These are phyloP conservation scores for Platysternon megacephalum DNA, from an alignment of 2,113 vertebrate genomes.

Conservation along the genomic window DNA sequence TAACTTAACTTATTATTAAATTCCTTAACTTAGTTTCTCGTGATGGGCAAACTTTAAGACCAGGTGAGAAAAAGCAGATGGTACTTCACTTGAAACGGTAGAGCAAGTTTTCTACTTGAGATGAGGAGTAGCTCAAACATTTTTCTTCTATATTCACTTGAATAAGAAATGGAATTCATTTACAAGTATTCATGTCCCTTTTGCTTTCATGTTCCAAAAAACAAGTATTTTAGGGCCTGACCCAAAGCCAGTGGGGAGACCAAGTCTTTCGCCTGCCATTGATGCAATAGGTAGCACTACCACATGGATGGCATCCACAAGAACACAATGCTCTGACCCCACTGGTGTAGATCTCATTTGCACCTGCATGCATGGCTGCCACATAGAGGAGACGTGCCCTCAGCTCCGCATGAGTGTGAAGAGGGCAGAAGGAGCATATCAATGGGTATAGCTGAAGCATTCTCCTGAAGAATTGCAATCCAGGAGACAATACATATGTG, in stretches of 20 bases:
- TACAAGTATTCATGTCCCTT: fast-evolving
- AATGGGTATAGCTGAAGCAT: too few species aligned
- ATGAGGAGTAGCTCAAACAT: background rate
- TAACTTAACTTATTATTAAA: background rate
- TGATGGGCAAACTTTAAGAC: background rate
- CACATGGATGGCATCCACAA: background rate
- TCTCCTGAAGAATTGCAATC: too few species aligned
- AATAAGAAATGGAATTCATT: background rate
- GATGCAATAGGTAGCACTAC: background rate
- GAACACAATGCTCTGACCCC: background rate
- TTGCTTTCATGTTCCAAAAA: background rate
- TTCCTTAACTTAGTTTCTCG: background rate
- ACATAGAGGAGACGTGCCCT: too few species aligned
- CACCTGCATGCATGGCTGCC: too few species aligned
- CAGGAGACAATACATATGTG: too few species aligned
- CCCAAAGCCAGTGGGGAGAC: background rate
- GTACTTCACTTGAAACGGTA: background rate
- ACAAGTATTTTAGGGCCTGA: background rate
- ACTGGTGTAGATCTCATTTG: background rate
- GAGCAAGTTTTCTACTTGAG: background rate
- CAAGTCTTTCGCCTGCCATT: background rate
- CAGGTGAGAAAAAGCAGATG: background rate
- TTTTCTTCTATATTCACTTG: background rate
- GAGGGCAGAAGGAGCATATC: too few species aligned
- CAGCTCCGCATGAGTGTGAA: too few species aligned